Base-by-base conservation (phyloP, 2,888 invertebrate species). In the Drosophila silvestris region DNA sequence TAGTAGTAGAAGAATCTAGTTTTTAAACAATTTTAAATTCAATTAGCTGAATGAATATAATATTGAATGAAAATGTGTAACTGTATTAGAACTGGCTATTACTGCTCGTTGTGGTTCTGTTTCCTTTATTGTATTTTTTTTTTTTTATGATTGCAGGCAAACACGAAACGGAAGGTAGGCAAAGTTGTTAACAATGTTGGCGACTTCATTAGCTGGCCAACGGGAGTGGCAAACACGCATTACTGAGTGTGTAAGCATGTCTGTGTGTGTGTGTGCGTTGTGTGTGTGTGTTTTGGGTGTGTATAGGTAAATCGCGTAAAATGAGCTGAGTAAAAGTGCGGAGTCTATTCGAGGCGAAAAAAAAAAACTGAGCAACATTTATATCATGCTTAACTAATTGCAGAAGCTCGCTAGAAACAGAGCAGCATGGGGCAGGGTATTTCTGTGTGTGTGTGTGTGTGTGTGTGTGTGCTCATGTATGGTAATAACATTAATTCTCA, bases 401-500 rank as follows among this genome's bases (percentile, higher is more conserved):
- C 88, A 72, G 76, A 47, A 59, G 51, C 41, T 71, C 37, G 57
- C 57, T 68, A 26, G 51, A 14, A 39, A n/a, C 41, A 56, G 28
- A 37, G 33, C 14, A 28, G 41, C 33, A 28, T 35, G 58, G 64
- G 44, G 56, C 4, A 7, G 9, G 26, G 30, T 71, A 30, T 60
- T 28, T 53, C 41, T 58, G 54, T 35, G 50, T 32, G 28, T 26
- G 35, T 19, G 28, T 28, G 41, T 56, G 41, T 56, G 47, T 60
- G 44, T 44, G 37, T 53, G 35, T 64, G 14, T 22, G 26, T 58
- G 52, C 47, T 39, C 64, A 41, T 61, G 50, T 62, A 57, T 59
- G 66, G 71, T 77, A 77, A 90, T 89, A 63, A 84, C 90, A 91
- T 85, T 87, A 91, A 85, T 85, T 85, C 85, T 91, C 91, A 89